Percentiles rank a stretch among this genome's conserved stretches.
These are phyloP conservation scores for Mayetiola destructor DNA, from an alignment of 2,888 invertebrate genomes.

Conservation along the genomic window DNA sequence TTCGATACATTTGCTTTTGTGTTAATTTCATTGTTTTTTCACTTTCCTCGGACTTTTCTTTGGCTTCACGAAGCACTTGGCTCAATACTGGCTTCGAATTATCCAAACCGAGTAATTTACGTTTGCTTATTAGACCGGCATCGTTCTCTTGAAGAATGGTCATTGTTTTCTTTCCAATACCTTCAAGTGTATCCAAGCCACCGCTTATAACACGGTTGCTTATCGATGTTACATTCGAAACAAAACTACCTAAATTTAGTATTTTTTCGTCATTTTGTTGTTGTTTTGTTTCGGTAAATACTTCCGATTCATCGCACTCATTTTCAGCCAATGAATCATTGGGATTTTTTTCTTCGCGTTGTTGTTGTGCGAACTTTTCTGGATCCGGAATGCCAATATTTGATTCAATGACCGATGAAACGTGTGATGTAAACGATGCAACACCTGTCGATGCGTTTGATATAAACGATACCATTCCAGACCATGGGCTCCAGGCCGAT, in stretches of 20 bases:
- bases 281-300: conserved; percentile 16
- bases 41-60: conserved; percentile 43
- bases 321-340: conserved; percentile 22
- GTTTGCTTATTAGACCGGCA: conserved; percentile 62
- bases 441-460: conserved; percentile 63
- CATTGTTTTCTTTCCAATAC: conserved; percentile 90
- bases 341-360: conserved; percentile 18
- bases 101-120: conserved; percentile 36
- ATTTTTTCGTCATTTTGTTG: conserved; percentile 14
- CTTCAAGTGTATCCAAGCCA: conserved; percentile 77
- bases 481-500: conserved; percentile 61
- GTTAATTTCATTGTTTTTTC: conserved; percentile 28
- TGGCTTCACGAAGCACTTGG: conserved; percentile 49
- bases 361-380: conserved; percentile 50
- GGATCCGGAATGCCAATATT: conserved; percentile 74
- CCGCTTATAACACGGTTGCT: conserved; percentile 61
- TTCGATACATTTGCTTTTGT: conserved; percentile 28
- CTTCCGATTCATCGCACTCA: conserved; percentile 14
- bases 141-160: conserved; percentile 85
- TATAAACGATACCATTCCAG: conserved; percentile 56
- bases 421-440: conserved; percentile 60
- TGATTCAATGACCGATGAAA: conserved; percentile 61
- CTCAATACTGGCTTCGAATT: conserved; percentile 29
- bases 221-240: conserved; percentile 27
- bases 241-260: conserved; percentile 19